phyloP scores from a whole-genome alignment of 2,888 invertebrate genomes.

The Cataglyphis rosenhaueri region DNA sequence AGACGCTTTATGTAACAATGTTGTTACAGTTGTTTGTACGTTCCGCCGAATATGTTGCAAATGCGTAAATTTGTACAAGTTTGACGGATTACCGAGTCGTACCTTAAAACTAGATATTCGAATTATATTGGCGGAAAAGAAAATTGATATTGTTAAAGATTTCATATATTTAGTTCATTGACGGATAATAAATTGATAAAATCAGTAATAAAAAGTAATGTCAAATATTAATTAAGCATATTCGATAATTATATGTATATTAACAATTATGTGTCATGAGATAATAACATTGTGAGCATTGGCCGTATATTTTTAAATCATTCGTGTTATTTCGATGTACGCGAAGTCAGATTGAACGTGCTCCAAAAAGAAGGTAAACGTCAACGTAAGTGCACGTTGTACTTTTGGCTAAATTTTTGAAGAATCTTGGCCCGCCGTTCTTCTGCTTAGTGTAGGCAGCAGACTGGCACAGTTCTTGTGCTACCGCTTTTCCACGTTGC shows the following conservation, averaged over 20 bases:
- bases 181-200: neutral
- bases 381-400: constrained; percentile 68
- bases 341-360: constrained; percentile 68
- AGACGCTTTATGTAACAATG: constrained; percentile 57
- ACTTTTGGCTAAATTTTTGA: constrained; percentile 74
- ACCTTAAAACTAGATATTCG: neutral
- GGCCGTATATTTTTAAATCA: constrained; percentile 59
- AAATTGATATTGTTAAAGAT: constrained; percentile 6
- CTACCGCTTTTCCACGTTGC: constrained; percentile 58
- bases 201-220: neutral
- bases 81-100: neutral
- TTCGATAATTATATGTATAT: neutral
- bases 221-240: neutral
- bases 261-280: neutral
- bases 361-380: constrained; percentile 72
- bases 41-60: neutral
- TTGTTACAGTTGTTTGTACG: constrained; percentile 42
- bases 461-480: constrained; percentile 67
- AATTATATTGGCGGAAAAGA: neutral
- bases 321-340: constrained; percentile 61
- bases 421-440: constrained; percentile 70
- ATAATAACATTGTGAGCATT: constrained; percentile 39
- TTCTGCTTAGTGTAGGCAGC: constrained; percentile 63
- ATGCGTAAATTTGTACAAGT: neutral
- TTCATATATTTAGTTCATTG: neutral